phyloP scores from a whole-genome alignment of 1,140 invertebrate genomes.

The Pissodes strobi region DNA sequence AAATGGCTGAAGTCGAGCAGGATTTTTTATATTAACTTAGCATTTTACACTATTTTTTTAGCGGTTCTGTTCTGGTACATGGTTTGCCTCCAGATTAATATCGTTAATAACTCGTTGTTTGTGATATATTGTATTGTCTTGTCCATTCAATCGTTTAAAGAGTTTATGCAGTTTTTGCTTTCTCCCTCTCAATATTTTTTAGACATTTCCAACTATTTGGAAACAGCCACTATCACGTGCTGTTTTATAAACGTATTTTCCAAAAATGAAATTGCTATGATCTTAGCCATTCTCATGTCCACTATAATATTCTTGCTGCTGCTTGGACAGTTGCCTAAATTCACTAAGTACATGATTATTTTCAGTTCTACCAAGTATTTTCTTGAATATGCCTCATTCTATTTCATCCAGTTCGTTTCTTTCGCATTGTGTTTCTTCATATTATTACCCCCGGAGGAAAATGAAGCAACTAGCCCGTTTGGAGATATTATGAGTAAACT shows the following conservation, averaged over 20 bases:
- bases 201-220: constrained; percentile 33
- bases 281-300: constrained; percentile 31
- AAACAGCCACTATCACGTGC: constrained; percentile 22
- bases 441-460: constrained; percentile 24
- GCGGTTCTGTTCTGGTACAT: constrained; percentile 30
- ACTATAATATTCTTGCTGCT: constrained; percentile 32
- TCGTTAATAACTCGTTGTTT: no score
- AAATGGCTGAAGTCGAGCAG: constrained; percentile 28
- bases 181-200: constrained; percentile 22
- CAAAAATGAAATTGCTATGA: constrained; percentile 15
- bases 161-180: constrained; percentile 29
- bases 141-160: no score
- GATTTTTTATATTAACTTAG: constrained; percentile 35
- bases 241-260: constrained; percentile 18
- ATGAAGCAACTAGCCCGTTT: not conserved
- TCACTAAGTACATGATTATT: constrained; percentile 42
- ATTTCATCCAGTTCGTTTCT: constrained; percentile 41
- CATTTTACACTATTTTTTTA: constrained; percentile 30
- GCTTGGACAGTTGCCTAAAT: constrained; percentile 37
- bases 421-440: constrained; percentile 44
- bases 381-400: constrained; percentile 38
- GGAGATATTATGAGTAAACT: constrained; percentile 27
- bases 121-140: no score
- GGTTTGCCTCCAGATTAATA: constrained; percentile 20
- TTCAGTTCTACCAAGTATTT: constrained; percentile 40